Conservation (phyloP, 2,113 vertebrate genomes). For the Melanerpes aurifrons region DNA sequence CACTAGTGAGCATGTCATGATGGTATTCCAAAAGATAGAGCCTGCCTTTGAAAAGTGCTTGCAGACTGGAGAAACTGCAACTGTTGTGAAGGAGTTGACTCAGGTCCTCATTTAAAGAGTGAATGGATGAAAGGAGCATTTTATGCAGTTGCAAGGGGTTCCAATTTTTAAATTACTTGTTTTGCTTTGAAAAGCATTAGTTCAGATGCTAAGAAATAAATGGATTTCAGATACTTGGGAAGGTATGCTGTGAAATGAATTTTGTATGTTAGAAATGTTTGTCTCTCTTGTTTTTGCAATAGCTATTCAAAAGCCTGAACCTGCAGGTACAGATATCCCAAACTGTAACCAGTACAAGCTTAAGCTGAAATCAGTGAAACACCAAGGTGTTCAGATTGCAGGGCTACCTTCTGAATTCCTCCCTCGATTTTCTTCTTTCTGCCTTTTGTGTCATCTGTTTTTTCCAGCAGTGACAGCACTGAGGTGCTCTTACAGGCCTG, state of each 20-base stretch:
- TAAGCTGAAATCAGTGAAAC: neutral
- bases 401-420: neutral
- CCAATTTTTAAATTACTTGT: slow-evolving; percentile 3
- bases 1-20: neutral
- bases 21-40: neutral
- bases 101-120: neutral
- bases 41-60: neutral
- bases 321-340: neutral
- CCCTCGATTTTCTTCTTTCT: neutral
- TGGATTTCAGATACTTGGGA: neutral
- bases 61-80: neutral
- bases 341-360: neutral
- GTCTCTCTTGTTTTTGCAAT: neutral
- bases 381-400: neutral
- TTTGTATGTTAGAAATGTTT: neutral
- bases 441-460: neutral
- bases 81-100: slow-evolving; percentile 3
- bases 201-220: neutral
- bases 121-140: slow-evolving; percentile 25
- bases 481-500: neutral
- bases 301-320: neutral
- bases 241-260: neutral
- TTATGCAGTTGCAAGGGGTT: neutral
- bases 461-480: neutral
- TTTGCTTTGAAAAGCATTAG: neutral